Evolutionary conservation across 1,140 invertebrate genomes (phyloP), one percentile per base, ranked within the genome.

Genomic region (Procambarus virginalis): DNA sequence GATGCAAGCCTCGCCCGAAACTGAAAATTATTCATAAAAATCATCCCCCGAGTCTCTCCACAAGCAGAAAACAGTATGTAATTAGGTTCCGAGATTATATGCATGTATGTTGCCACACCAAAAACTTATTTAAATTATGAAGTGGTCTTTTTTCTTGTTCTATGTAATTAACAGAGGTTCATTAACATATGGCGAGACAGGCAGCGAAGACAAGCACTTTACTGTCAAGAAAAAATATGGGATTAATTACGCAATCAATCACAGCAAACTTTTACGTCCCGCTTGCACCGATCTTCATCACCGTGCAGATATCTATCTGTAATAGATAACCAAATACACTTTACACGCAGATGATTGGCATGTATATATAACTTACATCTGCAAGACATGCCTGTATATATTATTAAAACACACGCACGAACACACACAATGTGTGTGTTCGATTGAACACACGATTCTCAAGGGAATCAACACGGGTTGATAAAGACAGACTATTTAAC

Each of bases 1-100:
- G 51, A 9, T 12, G 51, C 68, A 6, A 34, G 68, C 4, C 22
- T 34, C 34, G 68, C 22, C 68, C 10, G 22, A 22, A 73, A 73
- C 20, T 34, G 68, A 73, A 73, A 34, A 73, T 73, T 73, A 73
- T 73, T 73, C n/a, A 22, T 73, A 73, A 34, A 70, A 73, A 2
- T 34, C 34, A 8, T 6, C 4, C 4, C 68, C 22, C 5, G n/a
- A 73, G n/a, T 34, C 17, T 22, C 6, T 5, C n/a, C 22, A 73
- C 22, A 73, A 73, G 22, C 68, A 73, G 68, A 82, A 82, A 60
- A 45, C 58, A 64, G 45, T 82, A 82, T 82, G 80, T 60, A 82
- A 82, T 82, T 17, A 82, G 51, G 58, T 45, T 64, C 80, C 48
- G 58, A 82, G 51, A 82, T 82, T 82, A 82, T 64, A 82, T 68